These are phyloP conservation scores for Agelas oroides DNA, from an alignment of 37 sponge, comb jelly and placozoan species.

Conservation along the genomic window DNA sequence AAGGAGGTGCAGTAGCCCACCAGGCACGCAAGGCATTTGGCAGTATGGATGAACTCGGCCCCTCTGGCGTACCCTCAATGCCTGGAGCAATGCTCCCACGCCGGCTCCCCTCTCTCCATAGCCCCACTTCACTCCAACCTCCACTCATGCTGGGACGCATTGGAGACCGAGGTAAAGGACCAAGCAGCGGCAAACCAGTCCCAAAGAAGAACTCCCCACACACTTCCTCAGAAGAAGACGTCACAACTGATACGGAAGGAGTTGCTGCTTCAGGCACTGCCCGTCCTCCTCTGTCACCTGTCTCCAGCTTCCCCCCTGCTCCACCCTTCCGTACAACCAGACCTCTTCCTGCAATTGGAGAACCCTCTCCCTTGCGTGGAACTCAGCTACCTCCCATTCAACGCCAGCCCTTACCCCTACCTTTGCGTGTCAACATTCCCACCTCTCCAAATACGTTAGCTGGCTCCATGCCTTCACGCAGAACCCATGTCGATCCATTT, in stretches of 20 bases:
- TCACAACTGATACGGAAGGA: not conserved
- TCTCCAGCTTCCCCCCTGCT: not conserved
- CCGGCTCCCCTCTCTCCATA: slow-evolving; percentile 28
- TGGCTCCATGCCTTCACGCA: slow-evolving; percentile 33
- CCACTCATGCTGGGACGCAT: not conserved
- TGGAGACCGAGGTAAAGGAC: slow-evolving; percentile 53
- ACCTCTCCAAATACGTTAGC: not conserved
- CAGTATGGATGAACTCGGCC: not conserved
- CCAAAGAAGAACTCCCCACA: slow-evolving; percentile 49
- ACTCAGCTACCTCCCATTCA: not conserved
- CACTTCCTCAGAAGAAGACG: slow-evolving; percentile 57
- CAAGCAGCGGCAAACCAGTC: slow-evolving; percentile 34
- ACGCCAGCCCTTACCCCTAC: not conserved
- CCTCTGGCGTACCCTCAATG: not conserved
- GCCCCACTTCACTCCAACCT: not conserved
- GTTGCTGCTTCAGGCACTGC: not conserved
- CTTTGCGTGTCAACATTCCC: not conserved
- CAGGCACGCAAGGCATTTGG: slow-evolving; percentile 54
- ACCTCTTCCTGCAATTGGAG: slow-evolving; percentile 25
- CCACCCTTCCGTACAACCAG: slow-evolving; percentile 18
- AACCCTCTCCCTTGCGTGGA: slow-evolving; percentile 27
- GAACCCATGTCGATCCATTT: slow-evolving; percentile 41
- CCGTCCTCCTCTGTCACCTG: not conserved
- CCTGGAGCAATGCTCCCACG: slow-evolving; percentile 53
- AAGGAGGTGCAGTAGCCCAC: slow-evolving; percentile 34